A percentile compares a stretch with the other conserved stretches of the same genome.
These are phyloP conservation scores for Capitulum mitella DNA, from an alignment of 2,888 invertebrate genomes.

Conservation along the genomic window DNA sequence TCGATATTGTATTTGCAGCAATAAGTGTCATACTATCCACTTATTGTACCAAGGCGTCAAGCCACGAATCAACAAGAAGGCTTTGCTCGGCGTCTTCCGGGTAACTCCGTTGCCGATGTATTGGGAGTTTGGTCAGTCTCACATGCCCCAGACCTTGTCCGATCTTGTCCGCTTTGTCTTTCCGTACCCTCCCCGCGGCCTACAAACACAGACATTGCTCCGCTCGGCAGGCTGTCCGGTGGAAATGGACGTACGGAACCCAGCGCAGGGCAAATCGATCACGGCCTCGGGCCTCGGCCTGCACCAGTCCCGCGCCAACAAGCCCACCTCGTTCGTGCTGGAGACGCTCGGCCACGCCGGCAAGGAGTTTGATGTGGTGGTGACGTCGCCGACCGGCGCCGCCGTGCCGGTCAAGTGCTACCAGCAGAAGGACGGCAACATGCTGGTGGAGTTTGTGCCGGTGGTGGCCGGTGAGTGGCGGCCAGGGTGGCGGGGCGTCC, in stretches of 20 bases:
- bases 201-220: too few species aligned
- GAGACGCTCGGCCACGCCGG: conserved; percentile 71
- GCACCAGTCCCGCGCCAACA: conserved; percentile 69
- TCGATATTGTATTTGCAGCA: too few species aligned
- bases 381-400: conserved; percentile 65
- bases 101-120: too few species aligned
- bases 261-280: conserved; percentile 64
- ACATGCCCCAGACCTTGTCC: too few species aligned
- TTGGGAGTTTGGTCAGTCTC: too few species aligned
- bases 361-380: conserved; percentile 82
- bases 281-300: conserved; percentile 71
- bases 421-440: conserved; percentile 89
- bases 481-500: too few species aligned
- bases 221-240: conserved; percentile 49
- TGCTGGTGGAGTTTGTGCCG: conserved; percentile 87
- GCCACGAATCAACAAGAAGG: too few species aligned
- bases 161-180: too few species aligned
- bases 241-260: conserved; percentile 54
- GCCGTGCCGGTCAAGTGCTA: conserved; percentile 87
- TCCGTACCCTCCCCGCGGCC: too few species aligned
- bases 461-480: conserved; percentile 43
- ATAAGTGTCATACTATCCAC: too few species aligned
- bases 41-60: too few species aligned
- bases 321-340: conserved; percentile 77
- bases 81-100: too few species aligned